Base-by-base conservation (phyloP, 1,140 invertebrate species). In the Zaprionus vittiger region DNA sequence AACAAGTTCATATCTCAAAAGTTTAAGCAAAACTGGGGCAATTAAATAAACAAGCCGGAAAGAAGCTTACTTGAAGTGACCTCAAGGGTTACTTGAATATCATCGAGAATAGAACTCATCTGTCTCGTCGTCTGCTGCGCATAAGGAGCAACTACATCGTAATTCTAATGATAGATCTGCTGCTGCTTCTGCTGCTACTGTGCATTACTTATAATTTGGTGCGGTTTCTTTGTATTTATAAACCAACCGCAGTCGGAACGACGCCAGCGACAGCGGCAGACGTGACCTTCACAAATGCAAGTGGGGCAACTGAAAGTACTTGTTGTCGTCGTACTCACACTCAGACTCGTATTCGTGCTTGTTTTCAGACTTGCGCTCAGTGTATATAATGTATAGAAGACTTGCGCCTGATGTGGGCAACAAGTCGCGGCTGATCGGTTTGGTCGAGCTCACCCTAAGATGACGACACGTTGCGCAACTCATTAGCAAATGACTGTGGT, bases 141-240 rank as follows among this genome's bases (percentile, higher is more conserved):
- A 61, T 68, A 71, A 71, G 17, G 44, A 11, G 41, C n/a, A 70
- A 64, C 12, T 34, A 41, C 60, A 71, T 65, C 64, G 68, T 71
- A 60, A 65, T 76, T 71, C 68, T 76, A 71, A 76, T 76, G 68
- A 44, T 65, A 65, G 73, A 62, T 59, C 59, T 70, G 47, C 14
- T 26, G 41, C 41, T 44, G 41, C 41, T n/a, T n/a, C n/a, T 44
- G 38, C 12, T 64, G 31, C 31, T 34, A 34, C 31, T 67, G 47
- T 71, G 54, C 47, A 63, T 52, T 69, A 76, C 74, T 79, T 85
- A 59, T 79, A 85, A 85, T 79, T 78, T 81, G 75, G 67, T 78
- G 64, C 71, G 64, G 61, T 80, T 75, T 79, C 75, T 63, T 75
- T 85, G 65, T 84, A 79, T 81, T 81, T 85, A 81, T 79, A 85